Conservation (phyloP, 1,140 invertebrate genomes). For the Aphelinus atriplicis region DNA sequence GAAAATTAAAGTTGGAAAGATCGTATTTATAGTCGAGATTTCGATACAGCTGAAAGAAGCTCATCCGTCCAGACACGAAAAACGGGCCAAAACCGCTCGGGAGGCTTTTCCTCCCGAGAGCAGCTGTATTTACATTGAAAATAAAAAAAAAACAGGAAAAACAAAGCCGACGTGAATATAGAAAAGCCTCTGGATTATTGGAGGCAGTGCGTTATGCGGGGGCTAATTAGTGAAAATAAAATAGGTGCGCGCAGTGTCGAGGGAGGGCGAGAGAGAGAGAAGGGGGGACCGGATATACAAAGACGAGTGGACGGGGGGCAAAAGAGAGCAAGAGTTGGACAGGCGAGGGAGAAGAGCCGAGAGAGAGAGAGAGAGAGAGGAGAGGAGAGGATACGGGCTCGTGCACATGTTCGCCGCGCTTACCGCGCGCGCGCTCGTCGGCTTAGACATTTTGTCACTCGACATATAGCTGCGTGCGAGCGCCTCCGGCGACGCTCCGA, state of each 20-base stretch:
- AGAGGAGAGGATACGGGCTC: background rate
- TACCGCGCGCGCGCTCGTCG: constrained; percentile 4
- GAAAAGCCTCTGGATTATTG: no score
- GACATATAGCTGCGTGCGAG: background rate
- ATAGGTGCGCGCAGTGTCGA: background rate
- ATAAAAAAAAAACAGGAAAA: no score
- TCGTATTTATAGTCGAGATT: no score
- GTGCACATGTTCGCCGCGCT: background rate
- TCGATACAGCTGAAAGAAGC: no score
- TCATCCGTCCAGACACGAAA: no score
- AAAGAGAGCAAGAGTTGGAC: background rate
- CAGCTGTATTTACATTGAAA: no score
- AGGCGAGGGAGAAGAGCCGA: background rate
- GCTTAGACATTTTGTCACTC: constrained; percentile 15
- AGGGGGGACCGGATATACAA: constrained; percentile 27
- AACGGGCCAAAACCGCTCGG: no score
- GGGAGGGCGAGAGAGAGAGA: constrained; percentile 4
- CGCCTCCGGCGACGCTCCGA: background rate
- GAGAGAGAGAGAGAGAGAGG: background rate
- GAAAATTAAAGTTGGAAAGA: no score
- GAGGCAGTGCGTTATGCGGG: no score
- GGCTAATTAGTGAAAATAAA: constrained; percentile 35
- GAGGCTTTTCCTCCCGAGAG: no score
- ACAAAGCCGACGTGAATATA: no score
- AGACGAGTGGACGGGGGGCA: background rate